phyloP scores from a whole-genome alignment of 2,797 vertebrate species.

The Sylvilagus floridanus region DNA sequence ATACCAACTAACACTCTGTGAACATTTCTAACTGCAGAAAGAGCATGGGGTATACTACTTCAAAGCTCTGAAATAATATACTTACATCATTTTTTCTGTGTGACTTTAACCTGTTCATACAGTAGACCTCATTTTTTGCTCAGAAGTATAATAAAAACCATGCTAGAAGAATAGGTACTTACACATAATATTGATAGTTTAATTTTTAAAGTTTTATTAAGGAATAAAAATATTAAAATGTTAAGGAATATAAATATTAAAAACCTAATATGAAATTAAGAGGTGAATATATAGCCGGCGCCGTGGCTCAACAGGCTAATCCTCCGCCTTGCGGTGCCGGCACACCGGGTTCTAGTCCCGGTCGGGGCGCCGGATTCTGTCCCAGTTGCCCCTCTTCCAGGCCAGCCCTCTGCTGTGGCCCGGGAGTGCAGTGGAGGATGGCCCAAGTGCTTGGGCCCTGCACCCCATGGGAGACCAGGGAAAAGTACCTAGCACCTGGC shows the following conservation, averaged over 20 bases:
- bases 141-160: background rate
- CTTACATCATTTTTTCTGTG: background rate
- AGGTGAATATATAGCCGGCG: background rate
- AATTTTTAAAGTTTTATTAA: constrained; percentile 32
- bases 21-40: constrained; percentile 1
- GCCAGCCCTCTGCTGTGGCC: too few relatives aligned
- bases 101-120: background rate
- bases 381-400: too few relatives aligned
- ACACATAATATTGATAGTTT: constrained; percentile 8
- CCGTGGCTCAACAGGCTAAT: too few relatives aligned
- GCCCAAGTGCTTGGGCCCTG: too few relatives aligned
- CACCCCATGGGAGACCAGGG: too few relatives aligned
- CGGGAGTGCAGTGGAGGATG: too few relatives aligned
- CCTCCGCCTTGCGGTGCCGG: too few relatives aligned
- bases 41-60: background rate
- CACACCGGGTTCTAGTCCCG: too few relatives aligned
- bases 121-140: background rate
- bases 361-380: too few relatives aligned
- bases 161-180: background rate
- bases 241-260: background rate
- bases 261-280: background rate
- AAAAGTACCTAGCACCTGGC: too few relatives aligned
- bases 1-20: background rate
- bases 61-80: background rate
- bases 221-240: background rate